A percentile compares a stretch with the other conserved stretches of the same genome.
phyloP scores from a whole-genome alignment of 2,888 invertebrate genomes.

The Drosophila eohydei region DNA sequence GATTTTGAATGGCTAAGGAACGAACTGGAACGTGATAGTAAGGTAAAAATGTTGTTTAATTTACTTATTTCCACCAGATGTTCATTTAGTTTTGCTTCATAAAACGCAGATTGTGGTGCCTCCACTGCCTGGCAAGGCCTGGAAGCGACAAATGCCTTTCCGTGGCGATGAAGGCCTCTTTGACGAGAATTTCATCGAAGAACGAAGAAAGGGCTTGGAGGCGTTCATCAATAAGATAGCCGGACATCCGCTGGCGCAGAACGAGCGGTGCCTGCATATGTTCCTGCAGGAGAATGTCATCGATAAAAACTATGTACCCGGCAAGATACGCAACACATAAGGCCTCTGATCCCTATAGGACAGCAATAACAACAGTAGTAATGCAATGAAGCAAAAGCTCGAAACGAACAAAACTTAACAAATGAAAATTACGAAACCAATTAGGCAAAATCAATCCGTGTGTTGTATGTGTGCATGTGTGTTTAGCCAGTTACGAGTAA shows the following conservation, averaged over 20 bases:
- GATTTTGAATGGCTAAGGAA: slow-evolving; percentile 99
- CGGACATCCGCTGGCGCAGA: slow-evolving; percentile 99
- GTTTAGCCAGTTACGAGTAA: slow-evolving; percentile 58
- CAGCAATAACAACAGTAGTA: slow-evolving; percentile 34
- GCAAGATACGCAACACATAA: slow-evolving; percentile 99
- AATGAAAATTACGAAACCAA: slow-evolving; percentile 59
- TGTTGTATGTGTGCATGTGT: slow-evolving; percentile 61
- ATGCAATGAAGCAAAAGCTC: slow-evolving; percentile 68
- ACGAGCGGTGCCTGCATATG: slow-evolving; percentile 99
- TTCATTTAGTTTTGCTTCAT: not conserved
- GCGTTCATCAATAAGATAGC: slow-evolving; percentile 99
- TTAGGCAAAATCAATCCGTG: slow-evolving; percentile 68
- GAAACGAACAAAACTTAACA: slow-evolving; percentile 69
- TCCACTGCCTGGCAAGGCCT: slow-evolving; percentile 98
- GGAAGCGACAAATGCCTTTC: slow-evolving; percentile 99
- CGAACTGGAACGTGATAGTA: slow-evolving; percentile 99
- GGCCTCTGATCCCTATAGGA: slow-evolving; percentile 3
- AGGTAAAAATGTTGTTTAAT: slow-evolving; percentile 87
- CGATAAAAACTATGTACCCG: slow-evolving; percentile 99
- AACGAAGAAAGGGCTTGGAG: slow-evolving; percentile 98
- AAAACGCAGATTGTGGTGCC: slow-evolving; percentile 96
- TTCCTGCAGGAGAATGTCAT: slow-evolving; percentile 98
- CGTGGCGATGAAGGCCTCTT: slow-evolving; percentile 99
- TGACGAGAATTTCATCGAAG: slow-evolving; percentile 99
- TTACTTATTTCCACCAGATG: not conserved